Evolutionary conservation across 1,140 invertebrate genomes (phyloP).

Genomic region (Asbolus verrucosus): DNA sequence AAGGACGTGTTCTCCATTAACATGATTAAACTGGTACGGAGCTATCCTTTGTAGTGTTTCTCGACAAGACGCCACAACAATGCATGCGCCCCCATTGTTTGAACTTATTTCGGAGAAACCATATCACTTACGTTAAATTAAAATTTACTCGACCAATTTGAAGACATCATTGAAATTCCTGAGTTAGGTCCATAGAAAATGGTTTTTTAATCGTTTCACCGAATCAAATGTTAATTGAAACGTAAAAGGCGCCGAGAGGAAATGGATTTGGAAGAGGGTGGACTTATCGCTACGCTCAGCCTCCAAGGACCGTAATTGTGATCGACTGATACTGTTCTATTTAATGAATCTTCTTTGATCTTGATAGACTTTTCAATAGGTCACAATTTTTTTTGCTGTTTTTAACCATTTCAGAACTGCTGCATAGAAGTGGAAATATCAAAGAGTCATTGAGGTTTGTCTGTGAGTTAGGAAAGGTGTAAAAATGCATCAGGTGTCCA

Average conservation of each 20-base stretch:
- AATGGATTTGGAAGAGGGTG: slow-evolving; percentile 37
- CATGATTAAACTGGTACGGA: slow-evolving; percentile 54
- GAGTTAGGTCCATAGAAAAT: neutral
- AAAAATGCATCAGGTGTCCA: too few relatives aligned
- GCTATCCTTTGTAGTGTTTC: slow-evolving; percentile 49
- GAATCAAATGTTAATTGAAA: slow-evolving; percentile 32
- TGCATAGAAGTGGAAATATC: too few relatives aligned
- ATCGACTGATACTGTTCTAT: slow-evolving; percentile 26
- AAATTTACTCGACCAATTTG: slow-evolving; percentile 44
- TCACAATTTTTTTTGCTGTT: too few relatives aligned
- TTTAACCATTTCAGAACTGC: too few relatives aligned
- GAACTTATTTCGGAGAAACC: slow-evolving; percentile 29
- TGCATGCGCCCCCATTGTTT: slow-evolving; percentile 47
- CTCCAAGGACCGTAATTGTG: slow-evolving; percentile 16
- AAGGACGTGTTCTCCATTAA: slow-evolving; percentile 49
- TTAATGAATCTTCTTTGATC: slow-evolving; percentile 27
- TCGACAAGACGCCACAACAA: slow-evolving; percentile 50
- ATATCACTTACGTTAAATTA: slow-evolving; percentile 56
- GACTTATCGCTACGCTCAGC: slow-evolving; percentile 30
- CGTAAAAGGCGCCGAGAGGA: slow-evolving; percentile 34
- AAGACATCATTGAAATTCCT: neutral
- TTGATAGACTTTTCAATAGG: too few relatives aligned
- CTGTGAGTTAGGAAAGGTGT: too few relatives aligned
- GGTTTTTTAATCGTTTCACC: slow-evolving; percentile 2
- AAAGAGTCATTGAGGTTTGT: too few relatives aligned